A percentile compares a stretch with the other conserved stretches of the same genome.
These are phyloP conservation scores for Seira ritae DNA, from an alignment of 2,888 invertebrate species.

Conservation along the genomic window DNA sequence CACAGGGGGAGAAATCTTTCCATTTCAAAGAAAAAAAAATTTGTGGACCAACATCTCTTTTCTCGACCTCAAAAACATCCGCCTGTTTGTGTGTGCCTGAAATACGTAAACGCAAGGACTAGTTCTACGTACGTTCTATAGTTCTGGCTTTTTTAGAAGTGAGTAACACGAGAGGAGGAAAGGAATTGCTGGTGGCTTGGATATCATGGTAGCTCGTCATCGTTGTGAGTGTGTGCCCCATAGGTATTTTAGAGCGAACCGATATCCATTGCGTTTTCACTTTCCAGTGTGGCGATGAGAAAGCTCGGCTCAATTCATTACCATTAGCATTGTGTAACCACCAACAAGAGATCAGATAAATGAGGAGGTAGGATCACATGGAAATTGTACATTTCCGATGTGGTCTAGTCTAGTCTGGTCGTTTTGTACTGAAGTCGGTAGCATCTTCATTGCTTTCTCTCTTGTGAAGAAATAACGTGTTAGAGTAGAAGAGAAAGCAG, in stretches of 20 bases:
- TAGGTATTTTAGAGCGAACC: neutral
- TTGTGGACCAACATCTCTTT: neutral
- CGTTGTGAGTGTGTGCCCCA: neutral
- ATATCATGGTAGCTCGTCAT: too few species aligned
- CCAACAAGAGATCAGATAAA: slow-evolving; percentile 13
- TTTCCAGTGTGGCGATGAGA: slow-evolving; percentile 7
- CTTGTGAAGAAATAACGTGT: neutral
- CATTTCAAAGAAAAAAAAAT: neutral
- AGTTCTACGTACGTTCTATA: neutral
- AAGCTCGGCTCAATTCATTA: neutral
- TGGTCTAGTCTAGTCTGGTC: neutral
- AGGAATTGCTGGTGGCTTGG: too few species aligned
- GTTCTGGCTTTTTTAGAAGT: neutral
- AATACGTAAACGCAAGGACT: neutral
- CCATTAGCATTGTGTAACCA: neutral
- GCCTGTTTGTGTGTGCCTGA: slow-evolving; percentile 7
- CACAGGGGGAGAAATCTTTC: too few species aligned
- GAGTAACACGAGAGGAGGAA: neutral
- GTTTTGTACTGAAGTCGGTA: too few species aligned
- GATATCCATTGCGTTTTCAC: neutral
- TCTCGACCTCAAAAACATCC: slow-evolving; percentile 16
- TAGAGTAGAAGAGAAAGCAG: neutral
- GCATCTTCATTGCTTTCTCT: neutral
- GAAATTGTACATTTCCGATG: slow-evolving; percentile 44
- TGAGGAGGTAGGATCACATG: slow-evolving; percentile 49